Evolutionary conservation across 2,797 vertebrate genomes (phyloP).

Genomic region (Enoplosus armatus): DNA sequence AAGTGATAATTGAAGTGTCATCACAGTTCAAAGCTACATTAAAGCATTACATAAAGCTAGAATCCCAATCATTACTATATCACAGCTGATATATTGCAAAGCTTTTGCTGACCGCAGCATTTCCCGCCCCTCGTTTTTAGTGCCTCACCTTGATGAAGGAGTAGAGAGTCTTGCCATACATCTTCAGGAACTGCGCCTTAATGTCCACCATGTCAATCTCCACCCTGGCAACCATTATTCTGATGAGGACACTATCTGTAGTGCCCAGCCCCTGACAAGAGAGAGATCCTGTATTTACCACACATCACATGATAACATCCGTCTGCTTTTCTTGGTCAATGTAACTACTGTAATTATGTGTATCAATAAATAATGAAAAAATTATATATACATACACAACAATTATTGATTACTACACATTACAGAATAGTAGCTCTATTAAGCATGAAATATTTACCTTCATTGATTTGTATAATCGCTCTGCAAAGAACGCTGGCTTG

Average conservation of each 20-base stretch:
- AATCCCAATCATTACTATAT: constrained; percentile 6
- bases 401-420: not conserved
- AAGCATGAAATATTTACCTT: constrained; percentile 88
- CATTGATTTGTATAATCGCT: constrained; percentile 96
- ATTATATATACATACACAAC: not conserved
- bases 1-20: not conserved
- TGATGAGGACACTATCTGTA: constrained; percentile 92
- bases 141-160: constrained; percentile 96
- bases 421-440: not conserved
- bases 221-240: constrained; percentile 94
- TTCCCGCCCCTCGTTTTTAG: not conserved
- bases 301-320: not conserved
- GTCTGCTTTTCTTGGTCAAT: not conserved
- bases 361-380: constrained; percentile 1
- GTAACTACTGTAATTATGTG: not conserved
- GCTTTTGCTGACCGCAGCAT: constrained; percentile 14
- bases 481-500: constrained; percentile 93
- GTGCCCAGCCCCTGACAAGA: constrained; percentile 92
- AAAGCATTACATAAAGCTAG: constrained; percentile 3
- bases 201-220: constrained; percentile 97
- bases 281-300: not conserved
- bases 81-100: constrained; percentile 31
- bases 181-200: constrained; percentile 90
- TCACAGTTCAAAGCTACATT: not conserved
- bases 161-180: constrained; percentile 94